Percentiles rank a stretch among this genome's conserved stretches.
Evolutionary conservation across 2,113 vertebrate genomes (phyloP).

Genomic region (Nannospalax galili): DNA sequence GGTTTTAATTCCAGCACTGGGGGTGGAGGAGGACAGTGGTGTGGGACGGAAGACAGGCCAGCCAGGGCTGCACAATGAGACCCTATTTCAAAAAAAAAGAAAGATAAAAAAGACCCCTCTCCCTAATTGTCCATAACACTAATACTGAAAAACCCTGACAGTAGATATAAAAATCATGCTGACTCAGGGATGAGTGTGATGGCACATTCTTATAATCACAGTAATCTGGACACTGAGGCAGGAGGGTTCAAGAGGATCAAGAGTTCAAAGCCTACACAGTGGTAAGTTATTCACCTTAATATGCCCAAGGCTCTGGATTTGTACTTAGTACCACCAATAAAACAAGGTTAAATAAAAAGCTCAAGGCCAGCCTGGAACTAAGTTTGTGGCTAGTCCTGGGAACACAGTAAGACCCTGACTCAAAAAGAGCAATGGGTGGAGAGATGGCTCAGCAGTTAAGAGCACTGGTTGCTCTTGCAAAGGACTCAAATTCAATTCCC

Average conservation of each 20-base stretch:
- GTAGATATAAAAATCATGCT: neutral
- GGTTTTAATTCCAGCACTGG: neutral
- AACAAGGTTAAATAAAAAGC: too few species aligned
- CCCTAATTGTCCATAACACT: neutral
- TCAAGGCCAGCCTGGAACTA: too few species aligned
- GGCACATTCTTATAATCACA: neutral
- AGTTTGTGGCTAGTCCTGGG: too few species aligned
- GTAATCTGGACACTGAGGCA: neutral
- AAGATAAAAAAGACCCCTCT: neutral
- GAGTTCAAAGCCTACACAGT: neutral
- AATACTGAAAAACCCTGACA: neutral
- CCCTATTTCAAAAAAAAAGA: too few species aligned
- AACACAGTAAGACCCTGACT: too few species aligned
- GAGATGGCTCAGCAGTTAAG: too few species aligned
- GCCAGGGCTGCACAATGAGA: too few species aligned
- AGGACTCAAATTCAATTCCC: too few species aligned
- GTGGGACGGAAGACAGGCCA: too few species aligned
- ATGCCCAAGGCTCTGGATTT: neutral
- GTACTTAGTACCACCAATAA: neutral
- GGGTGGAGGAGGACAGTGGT: too few species aligned
- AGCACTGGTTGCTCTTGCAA: too few species aligned
- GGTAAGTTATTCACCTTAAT: neutral
- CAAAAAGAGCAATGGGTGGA: too few species aligned
- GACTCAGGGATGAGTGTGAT: neutral
- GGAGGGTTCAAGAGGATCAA: neutral